Conservation (phyloP, 2,797 vertebrate species). For the Heteromormyrus szaboi region DNA sequence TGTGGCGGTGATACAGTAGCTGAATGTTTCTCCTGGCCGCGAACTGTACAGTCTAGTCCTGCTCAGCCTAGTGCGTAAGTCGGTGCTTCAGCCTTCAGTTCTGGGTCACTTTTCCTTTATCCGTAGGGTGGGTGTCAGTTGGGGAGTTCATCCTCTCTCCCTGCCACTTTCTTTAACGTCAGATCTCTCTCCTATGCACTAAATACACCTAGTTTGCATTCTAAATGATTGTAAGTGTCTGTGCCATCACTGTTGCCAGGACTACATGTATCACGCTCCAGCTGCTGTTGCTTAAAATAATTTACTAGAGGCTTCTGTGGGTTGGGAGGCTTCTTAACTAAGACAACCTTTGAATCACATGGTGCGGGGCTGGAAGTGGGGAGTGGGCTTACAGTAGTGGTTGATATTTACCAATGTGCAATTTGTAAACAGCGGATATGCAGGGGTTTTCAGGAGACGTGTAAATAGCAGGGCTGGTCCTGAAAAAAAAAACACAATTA, state of each 20-base stretch:
- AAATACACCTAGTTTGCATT: neutral
- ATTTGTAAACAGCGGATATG: neutral
- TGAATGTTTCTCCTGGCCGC: neutral
- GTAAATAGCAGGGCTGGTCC: neutral
- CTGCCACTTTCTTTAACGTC: neutral
- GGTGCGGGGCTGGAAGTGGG: neutral
- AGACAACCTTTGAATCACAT: conserved; percentile 11
- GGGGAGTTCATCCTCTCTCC: neutral
- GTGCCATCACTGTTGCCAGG: neutral
- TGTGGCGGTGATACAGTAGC: neutral
- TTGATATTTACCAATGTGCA: neutral
- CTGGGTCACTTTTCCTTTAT: neutral
- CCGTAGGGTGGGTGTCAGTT: neutral
- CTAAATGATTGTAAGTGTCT: neutral
- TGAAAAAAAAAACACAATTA: neutral
- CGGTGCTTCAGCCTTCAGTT: neutral
- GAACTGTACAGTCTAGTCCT: neutral
- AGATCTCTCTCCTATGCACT: neutral
- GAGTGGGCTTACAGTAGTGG: neutral
- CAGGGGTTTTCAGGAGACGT: neutral
- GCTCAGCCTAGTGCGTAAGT: neutral
- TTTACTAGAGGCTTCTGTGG: conserved; percentile 11
- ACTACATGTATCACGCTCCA: conserved; percentile 1
- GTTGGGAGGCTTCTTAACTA: neutral
- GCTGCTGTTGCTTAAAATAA: conserved; percentile 10